phyloP scores from a whole-genome alignment of 2,888 invertebrate species.

The Scrobipalpa atriplicella region DNA sequence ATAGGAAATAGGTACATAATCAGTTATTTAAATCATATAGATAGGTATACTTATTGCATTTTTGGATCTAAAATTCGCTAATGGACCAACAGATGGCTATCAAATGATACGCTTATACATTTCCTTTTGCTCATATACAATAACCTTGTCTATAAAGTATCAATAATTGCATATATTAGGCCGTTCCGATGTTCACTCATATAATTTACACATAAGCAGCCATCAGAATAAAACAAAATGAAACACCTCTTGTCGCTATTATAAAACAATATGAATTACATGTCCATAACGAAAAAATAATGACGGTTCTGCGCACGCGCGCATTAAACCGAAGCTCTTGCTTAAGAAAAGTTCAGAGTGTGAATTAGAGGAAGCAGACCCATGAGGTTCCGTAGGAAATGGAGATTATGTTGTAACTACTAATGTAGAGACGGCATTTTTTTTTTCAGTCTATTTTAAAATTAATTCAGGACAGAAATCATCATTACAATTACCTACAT shows the following conservation, averaged over 20 bases:
- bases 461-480: too few relatives aligned
- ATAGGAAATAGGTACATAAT: background rate
- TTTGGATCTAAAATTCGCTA: background rate
- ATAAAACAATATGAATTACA: constrained; percentile 48
- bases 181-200: constrained; percentile 18
- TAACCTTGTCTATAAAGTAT: constrained; percentile 20
- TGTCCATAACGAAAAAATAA: constrained; percentile 74
- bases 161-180: constrained; percentile 23
- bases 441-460: too few relatives aligned
- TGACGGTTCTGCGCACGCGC: constrained; percentile 64
- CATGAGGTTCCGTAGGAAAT: background rate
- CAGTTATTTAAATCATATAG: background rate
- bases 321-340: constrained; percentile 49
- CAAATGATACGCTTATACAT: constrained; percentile 17
- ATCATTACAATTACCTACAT: too few relatives aligned
- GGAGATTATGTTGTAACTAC: too few relatives aligned
- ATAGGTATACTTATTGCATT: background rate
- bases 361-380: background rate
- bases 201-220: constrained; percentile 25
- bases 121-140: constrained; percentile 10
- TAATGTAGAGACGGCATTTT: too few relatives aligned
- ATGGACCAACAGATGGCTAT: constrained; percentile 9
- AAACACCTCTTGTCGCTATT: constrained; percentile 38
- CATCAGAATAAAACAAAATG: constrained; percentile 38
- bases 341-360: constrained; percentile 52